These are phyloP conservation scores for Hippoglossus hippoglossus DNA, from an alignment of 2,797 vertebrate species.

Conservation along the genomic window DNA sequence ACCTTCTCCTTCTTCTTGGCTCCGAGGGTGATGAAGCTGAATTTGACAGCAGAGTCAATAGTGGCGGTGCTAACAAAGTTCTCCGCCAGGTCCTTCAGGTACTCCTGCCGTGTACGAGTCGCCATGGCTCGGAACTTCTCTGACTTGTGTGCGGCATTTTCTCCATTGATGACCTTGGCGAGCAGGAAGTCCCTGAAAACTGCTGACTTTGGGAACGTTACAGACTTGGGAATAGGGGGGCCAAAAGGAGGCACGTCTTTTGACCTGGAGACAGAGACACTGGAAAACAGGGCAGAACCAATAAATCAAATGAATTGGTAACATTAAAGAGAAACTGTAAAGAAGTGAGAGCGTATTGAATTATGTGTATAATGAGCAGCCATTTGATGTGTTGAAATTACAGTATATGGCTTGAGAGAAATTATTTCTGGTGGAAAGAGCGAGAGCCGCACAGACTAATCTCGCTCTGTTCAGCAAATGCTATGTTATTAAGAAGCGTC, in stretches of 20 bases:
- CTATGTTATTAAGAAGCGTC: conserved; percentile 68
- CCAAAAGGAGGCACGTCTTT: conserved; percentile 98
- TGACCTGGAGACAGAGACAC: conserved; percentile 96
- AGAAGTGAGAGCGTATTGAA: conserved; percentile 31
- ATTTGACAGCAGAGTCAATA: conserved; percentile 93
- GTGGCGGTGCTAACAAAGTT: conserved; percentile 95
- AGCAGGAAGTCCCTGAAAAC: conserved; percentile 99
- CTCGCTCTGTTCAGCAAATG: conserved; percentile 55
- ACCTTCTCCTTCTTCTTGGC: conserved; percentile 96
- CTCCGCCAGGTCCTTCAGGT: conserved; percentile 96
- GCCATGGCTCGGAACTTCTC: conserved; percentile 99
- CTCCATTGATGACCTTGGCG: conserved; percentile 98
- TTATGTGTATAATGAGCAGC: conserved; percentile 44
- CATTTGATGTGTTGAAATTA: conserved; percentile 50
- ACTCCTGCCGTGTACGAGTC: conserved; percentile 95
- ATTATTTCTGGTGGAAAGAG: conserved; percentile 46
- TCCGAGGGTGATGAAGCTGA: conserved; percentile 97
- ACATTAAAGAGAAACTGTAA: conserved; percentile 18
- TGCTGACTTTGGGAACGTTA: conserved; percentile 97
- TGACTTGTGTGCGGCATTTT: conserved; percentile 97
- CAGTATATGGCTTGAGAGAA: conserved; percentile 44
- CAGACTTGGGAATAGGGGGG: conserved; percentile 96
- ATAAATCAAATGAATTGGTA: conserved; percentile 21
- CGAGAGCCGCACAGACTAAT: conserved; percentile 45
- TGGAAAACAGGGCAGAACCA: conserved; percentile 62